Evolutionary conservation across 1,140 invertebrate species (phyloP), one percentile per base, ranked within the genome.

Genomic region (Lepidurus arcticus): DNA sequence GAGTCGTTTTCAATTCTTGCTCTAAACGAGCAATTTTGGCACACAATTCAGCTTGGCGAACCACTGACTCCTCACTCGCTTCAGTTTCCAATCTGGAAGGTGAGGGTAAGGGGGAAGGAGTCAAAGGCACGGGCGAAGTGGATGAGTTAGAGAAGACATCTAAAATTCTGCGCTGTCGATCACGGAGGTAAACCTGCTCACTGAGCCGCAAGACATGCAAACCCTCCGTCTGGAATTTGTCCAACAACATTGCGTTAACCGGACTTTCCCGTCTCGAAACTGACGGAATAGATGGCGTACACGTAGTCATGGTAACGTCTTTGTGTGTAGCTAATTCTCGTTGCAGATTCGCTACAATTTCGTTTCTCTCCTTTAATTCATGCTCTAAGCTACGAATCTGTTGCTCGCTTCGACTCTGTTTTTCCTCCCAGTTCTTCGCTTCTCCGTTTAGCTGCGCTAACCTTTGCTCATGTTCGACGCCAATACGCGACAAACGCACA

Each of bases 221-320:
- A 65, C 53, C 53, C 53, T 65, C 53, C 16, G 16, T 65, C 53
- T 65, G 53, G 53, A 65, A 65, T 21, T 65, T 65, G 53, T 65
- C 53, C 53, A 65, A 16, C 7, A 65, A 16, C 53, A 16, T 7
- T 65, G 53, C 6, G 13, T 65, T 65, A 7, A 65, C 53, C 13
- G 53, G 53, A 16, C 53, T 65, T 65, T 10, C n/a, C 1, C 53
- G 53, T 65, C 21, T 65, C 53, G 53, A 65, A n/a, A 65, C 9
- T n/a, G 53, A 65, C 7, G 53, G 53, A 65, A 65, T 65, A 21
- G 53, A 65, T 21, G 53, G 53, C 9, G 53, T 21, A 21, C 53
- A 65, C 8, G 53, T 65, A 7, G 53, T 65, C 21, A 65, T 65
- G 21, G 16, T 65, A 21, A 65, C 3, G 13, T 65, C 53, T 65